phyloP scores from a whole-genome alignment of 2,113 vertebrate species.

The Chloebia gouldiae region DNA sequence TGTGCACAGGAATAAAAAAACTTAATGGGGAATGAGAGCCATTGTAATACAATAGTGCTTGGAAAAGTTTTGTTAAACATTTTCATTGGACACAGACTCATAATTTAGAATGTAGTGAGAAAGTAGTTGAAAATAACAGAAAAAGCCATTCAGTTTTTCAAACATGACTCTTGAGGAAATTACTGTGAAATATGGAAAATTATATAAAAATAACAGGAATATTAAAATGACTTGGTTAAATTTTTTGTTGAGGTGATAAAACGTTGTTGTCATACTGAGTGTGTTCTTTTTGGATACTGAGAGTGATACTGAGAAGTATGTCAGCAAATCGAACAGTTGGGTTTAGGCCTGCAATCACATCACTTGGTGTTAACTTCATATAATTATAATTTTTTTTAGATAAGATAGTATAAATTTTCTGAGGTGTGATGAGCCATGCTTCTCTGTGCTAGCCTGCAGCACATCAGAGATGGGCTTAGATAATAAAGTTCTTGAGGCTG shows the following conservation, averaged over 20 bases:
- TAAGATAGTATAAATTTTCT: not conserved
- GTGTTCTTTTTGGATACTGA: not conserved
- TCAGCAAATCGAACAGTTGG: not conserved
- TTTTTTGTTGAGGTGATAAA: not conserved
- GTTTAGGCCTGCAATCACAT: not conserved
- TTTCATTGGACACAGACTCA: not conserved
- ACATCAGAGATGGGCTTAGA: not conserved
- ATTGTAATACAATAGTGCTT: not conserved
- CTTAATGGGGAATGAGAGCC: not conserved
- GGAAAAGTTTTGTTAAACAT: not conserved
- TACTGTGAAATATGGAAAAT: not conserved
- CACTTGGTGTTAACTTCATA: not conserved
- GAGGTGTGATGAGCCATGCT: accelerated
- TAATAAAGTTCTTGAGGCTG: not conserved
- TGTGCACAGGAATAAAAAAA: not conserved
- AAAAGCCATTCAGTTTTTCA: not conserved
- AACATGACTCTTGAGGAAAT: not conserved
- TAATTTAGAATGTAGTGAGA: not conserved
- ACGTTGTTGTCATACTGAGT: not conserved
- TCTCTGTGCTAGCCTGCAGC: not conserved
- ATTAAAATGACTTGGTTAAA: not conserved
- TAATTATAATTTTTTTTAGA: not conserved
- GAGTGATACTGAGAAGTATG: not conserved
- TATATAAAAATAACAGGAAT: not conserved
- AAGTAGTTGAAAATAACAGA: not conserved